phyloP scores from a whole-genome alignment of 2,888 invertebrate species.

The Tachystola acroxantha region DNA sequence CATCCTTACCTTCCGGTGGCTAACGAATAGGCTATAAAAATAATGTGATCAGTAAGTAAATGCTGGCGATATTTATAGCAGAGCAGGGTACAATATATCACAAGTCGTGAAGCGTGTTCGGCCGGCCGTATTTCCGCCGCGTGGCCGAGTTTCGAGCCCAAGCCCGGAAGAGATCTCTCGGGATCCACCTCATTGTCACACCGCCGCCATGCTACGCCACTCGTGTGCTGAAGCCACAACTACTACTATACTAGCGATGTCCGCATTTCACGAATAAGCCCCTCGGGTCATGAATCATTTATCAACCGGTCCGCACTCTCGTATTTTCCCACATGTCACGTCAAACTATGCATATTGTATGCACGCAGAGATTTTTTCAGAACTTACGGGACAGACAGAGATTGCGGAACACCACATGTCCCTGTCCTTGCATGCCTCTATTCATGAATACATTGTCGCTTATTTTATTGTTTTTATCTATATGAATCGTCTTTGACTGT shows the following conservation, averaged over 20 bases:
- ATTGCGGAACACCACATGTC: too few relatives aligned
- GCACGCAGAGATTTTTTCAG: too few relatives aligned
- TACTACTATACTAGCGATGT: neutral
- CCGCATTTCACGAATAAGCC: neutral
- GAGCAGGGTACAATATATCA: neutral
- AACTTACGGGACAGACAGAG: too few relatives aligned
- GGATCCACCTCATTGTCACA: slow-evolving; percentile 44
- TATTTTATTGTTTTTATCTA: too few relatives aligned
- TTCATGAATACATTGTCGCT: too few relatives aligned
- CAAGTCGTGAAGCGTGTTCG: slow-evolving; percentile 23
- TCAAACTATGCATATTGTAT: neutral
- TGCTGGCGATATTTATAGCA: neutral
- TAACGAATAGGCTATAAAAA: too few relatives aligned
- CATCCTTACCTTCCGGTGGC: too few relatives aligned
- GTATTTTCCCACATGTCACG: neutral
- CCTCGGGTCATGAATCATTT: neutral
- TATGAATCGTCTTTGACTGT: too few relatives aligned
- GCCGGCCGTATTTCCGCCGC: slow-evolving; percentile 35
- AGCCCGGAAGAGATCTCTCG: slow-evolving; percentile 48
- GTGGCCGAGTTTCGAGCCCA: slow-evolving; percentile 51
- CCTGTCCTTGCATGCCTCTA: too few relatives aligned
- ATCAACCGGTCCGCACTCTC: neutral
- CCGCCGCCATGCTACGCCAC: neutral
- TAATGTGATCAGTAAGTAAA: neutral
- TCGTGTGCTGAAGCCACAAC: neutral